A percentile compares a stretch with the other conserved stretches of the same genome.
Conservation (phyloP, 2,888 invertebrate genomes). For the Pachycephus smyrnensis region DNA sequence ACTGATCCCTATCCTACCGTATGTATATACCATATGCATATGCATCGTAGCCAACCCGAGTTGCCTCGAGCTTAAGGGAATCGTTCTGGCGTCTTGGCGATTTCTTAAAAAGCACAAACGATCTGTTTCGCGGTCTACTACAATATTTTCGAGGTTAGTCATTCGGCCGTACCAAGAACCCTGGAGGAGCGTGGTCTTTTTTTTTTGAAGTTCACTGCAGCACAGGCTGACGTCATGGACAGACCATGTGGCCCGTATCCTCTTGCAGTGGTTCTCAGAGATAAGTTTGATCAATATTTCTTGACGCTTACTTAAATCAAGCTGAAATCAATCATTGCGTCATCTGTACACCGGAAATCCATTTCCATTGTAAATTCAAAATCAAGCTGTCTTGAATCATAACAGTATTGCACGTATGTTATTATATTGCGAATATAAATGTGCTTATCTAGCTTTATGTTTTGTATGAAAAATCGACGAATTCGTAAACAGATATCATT, state of each 20-base stretch:
- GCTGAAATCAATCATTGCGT: neutral
- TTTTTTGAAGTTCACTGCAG: conserved; percentile 29
- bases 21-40: neutral
- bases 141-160: conserved; percentile 9
- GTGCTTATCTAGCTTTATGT: neutral
- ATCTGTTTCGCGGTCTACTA: conserved; percentile 4
- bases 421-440: neutral
- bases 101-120: neutral
- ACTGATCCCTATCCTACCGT: neutral
- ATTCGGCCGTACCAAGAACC: conserved; percentile 4
- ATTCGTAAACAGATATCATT: neutral
- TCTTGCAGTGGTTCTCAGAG: conserved; percentile 39
- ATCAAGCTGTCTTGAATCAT: neutral
- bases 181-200: conserved; percentile 28
- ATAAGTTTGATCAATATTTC: neutral
- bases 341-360: neutral
- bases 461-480: neutral
- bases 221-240: conserved; percentile 37
- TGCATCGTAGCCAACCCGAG: neutral
- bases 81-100: neutral
- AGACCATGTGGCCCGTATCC: conserved; percentile 44
- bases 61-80: neutral
- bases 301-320: neutral
- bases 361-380: neutral
- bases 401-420: neutral